Base-by-base conservation (phyloP, 2,888 invertebrate genomes). In the Stenolophus ochropezus region DNA sequence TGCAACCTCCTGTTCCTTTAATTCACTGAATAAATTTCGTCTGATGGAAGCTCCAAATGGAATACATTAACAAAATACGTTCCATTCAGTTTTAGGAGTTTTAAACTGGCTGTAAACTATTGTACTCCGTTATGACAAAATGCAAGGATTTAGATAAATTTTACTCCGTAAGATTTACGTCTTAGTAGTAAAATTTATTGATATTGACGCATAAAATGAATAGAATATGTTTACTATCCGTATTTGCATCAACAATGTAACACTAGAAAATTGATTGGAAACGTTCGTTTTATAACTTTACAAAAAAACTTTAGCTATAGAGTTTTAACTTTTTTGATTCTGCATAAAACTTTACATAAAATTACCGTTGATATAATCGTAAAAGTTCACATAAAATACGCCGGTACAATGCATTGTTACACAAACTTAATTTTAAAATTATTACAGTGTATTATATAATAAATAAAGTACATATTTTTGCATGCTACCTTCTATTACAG, bases 11-110 rank as follows among this genome's bases (percentile, higher is more conserved):
- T 42, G 20, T 77, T 77, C 61, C 42, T 77, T 77, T 77, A 61
- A 77, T 77, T 77, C 20, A 77, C 77, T 77, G 77, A 77, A 61
- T 77, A 77, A 58, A 47, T 61, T 77, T 77, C 33, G 69, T 47
- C 69, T 69, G 69, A 69, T 69, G 42, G 69, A 69, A 69, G 14
- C 18, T 47, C 3, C 69, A 20, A 69, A 42, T 33, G 20, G 69
- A 69, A 69, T 69, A 69, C 42, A 69, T 69, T 69, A 69, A 69
- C 33, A 14, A 69, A 61, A 61, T 61, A 61, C 61, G 61, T 61
- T 61, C 23, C 23, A 5, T 25, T 61, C 61, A n/a, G n/a, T 65
- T 65, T 69, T n/a, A 27, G 16, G 42, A 69, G 20, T 69, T 69
- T 42, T 16, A 69, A 42, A 18, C 42, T 8, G 69, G 69, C 20